A percentile compares a stretch with the other conserved stretches of the same genome.
Evolutionary conservation across 2,113 vertebrate species (phyloP).

Genomic region (Indicator indicator): DNA sequence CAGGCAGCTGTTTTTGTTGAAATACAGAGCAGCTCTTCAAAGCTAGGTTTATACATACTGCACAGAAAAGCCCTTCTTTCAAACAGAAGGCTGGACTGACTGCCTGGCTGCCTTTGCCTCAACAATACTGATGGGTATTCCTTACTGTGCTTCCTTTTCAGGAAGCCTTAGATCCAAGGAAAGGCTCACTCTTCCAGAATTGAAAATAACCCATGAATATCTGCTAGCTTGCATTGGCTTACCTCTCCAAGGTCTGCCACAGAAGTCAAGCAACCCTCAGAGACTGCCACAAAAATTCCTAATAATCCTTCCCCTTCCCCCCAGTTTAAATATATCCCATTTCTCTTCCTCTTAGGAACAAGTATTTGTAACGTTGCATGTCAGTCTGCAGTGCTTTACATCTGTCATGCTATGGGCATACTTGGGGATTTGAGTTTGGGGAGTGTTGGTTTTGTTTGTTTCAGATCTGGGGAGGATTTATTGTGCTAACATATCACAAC

Average conservation of each 20-base stretch:
- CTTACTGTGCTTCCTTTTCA: background rate
- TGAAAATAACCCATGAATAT: background rate
- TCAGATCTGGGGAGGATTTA: too few species aligned
- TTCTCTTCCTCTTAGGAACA: background rate
- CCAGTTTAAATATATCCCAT: background rate
- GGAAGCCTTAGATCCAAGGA: background rate
- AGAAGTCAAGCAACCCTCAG: background rate
- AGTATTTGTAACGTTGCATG: background rate
- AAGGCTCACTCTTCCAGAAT: background rate
- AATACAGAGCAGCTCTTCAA: background rate
- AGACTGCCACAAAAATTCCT: background rate
- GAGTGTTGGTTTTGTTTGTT: background rate
- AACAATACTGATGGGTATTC: background rate
- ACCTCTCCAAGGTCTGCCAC: background rate
- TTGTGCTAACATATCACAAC: background rate
- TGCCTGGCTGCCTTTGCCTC: background rate
- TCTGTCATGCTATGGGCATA: background rate
- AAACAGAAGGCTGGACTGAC: background rate
- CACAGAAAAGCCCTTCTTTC: background rate
- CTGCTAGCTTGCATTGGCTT: background rate
- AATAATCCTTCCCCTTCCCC: fast-evolving
- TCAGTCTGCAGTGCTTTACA: background rate
- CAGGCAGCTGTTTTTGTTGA: too few species aligned
- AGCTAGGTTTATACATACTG: background rate
- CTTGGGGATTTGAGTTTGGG: background rate